Evolutionary conservation across 1,140 invertebrate species (phyloP), one percentile per base, ranked within the genome.

Genomic region (Myzus persicae): DNA sequence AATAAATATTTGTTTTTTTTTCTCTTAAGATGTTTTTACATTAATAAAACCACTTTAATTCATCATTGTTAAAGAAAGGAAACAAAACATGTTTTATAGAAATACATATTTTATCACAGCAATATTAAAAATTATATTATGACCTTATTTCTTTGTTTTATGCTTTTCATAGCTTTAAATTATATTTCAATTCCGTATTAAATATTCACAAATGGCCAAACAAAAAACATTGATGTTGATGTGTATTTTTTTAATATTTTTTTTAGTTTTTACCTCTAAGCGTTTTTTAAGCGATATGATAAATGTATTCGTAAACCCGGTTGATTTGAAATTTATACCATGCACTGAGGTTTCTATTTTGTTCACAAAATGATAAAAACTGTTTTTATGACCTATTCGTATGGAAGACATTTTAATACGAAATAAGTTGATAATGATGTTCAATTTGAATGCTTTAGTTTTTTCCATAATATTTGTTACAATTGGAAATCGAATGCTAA

Each of bases 61-160:
- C 11, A 76, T 36, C 59, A 76, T 76, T n/a, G n/a, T 76, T n/a
- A 76, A 76, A 76, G 59, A n/a, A 18, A 76, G 36, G 31, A 14
- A n/a, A 67, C n/a, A n/a, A 76, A 20, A n/a, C 59, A n/a, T 76
- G 26, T 76, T 76, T n/a, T 76, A n/a, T n/a, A 14, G 31, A 76
- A 76, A 76, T 76, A 76, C 31, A 76, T 76, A 76, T n/a, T 76
- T 76, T 76, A n/a, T 76, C 14, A 76, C 59, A 76, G 1, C 31
- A 76, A 18, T 76, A n/a, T 76, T 76, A 76, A 76, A 76, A 76
- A 76, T 76, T 18, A 76, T n/a, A 76, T n/a, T 76, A 76, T 76
- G 31, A n/a, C 14, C n/a, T 76, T 18, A n/a, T 76, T 76, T 76
- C n/a, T 76, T n/a, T 76, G 31, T 76, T n/a, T 76, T 76, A n/a